Evolutionary conservation across 2,113 vertebrate genomes (phyloP).

Genomic region (Puntigrus tetrazona): DNA sequence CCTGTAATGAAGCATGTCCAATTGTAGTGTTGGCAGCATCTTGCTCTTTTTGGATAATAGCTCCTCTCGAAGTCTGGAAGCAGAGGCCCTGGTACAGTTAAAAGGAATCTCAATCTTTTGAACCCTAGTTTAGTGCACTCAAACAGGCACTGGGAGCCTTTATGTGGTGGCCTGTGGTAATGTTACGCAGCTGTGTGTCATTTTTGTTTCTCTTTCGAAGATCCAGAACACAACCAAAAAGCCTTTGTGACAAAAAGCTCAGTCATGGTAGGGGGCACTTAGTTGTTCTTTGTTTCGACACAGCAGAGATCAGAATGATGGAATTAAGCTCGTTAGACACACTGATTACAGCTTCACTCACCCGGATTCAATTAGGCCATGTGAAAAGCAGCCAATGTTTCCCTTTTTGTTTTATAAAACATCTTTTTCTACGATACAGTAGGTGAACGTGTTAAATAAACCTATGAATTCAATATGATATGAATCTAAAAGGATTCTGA

Average conservation of each 20-base stretch:
- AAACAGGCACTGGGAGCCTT: slow-evolving; percentile 21
- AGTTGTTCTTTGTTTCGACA: slow-evolving; percentile 20
- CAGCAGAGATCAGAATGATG: slow-evolving; percentile 41
- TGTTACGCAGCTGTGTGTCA: slow-evolving; percentile 48
- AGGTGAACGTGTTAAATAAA: not conserved
- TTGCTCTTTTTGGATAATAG: slow-evolving; percentile 36
- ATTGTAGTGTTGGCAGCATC: slow-evolving; percentile 35
- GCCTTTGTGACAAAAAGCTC: slow-evolving; percentile 29
- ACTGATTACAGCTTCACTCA: slow-evolving; percentile 49
- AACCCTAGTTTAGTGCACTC: slow-evolving; percentile 40
- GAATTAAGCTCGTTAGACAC: slow-evolving; percentile 45
- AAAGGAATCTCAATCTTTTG: slow-evolving; percentile 30
- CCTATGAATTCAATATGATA: not conserved
- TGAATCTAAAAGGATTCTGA: not conserved
- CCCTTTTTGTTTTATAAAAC: not conserved
- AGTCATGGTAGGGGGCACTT: not conserved
- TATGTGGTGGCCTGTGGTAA: slow-evolving; percentile 44
- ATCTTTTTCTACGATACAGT: not conserved
- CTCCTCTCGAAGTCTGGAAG: slow-evolving; percentile 27
- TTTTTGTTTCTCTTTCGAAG: slow-evolving; percentile 4
- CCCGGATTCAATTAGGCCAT: slow-evolving; percentile 38
- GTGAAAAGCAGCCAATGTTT: slow-evolving; percentile 45
- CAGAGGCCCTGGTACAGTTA: slow-evolving; percentile 14
- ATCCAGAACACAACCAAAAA: slow-evolving; percentile 25
- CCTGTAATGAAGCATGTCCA: slow-evolving; percentile 37